These are phyloP conservation scores for Nanorana parkeri DNA, from an alignment of 2,113 vertebrate species.

Conservation along the genomic window DNA sequence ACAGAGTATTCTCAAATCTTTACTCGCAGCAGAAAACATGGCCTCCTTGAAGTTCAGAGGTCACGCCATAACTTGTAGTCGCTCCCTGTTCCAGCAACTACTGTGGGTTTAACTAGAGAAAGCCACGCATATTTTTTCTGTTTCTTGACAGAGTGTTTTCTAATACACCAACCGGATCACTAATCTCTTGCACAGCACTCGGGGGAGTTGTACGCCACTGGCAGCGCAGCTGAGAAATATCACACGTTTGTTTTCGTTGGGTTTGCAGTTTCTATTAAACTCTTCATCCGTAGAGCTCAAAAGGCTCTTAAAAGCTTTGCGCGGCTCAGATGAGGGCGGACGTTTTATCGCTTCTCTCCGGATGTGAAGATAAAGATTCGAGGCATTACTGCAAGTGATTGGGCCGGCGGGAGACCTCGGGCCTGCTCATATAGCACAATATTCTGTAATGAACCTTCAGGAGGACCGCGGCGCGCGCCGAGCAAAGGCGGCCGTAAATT, in stretches of 20 bases:
- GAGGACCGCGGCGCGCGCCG: no score
- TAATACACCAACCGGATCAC: neutral
- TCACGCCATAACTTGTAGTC: neutral
- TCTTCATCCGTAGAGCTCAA: constrained; percentile 17
- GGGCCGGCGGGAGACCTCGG: neutral
- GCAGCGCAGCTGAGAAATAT: neutral
- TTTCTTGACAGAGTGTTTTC: neutral
- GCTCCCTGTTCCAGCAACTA: no score
- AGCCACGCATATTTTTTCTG: no score
- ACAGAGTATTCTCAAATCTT: no score
- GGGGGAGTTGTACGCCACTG: neutral
- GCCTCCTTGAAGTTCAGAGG: neutral
- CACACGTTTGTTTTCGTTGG: constrained; percentile 11
- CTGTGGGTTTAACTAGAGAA: neutral
- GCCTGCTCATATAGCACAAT: no score
- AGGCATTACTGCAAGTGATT: neutral
- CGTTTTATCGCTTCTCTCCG: constrained; percentile 11
- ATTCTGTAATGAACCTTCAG: no score
- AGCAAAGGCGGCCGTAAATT: no score
- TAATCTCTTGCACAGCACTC: neutral
- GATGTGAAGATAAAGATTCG: constrained; percentile 11
- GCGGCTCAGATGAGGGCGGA: neutral
- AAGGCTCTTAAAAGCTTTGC: constrained; percentile 16
- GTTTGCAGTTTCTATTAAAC: constrained; percentile 26
- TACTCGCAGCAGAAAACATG: neutral